These are phyloP conservation scores for Peucedramus taeniatus DNA, from an alignment of 2,113 vertebrate genomes.

Conservation along the genomic window DNA sequence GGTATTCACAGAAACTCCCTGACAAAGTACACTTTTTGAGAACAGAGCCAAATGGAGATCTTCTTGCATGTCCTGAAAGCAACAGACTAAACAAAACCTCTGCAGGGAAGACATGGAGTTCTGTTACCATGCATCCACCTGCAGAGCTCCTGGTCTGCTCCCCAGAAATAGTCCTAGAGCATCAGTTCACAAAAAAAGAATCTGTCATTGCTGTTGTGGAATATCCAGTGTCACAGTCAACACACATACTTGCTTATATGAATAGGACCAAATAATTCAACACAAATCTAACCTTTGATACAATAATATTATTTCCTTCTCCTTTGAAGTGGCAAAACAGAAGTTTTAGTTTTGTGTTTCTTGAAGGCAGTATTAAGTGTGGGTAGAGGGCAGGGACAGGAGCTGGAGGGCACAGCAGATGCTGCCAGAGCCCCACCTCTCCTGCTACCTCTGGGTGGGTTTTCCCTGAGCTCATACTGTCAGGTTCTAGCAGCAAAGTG, in stretches of 20 bases:
- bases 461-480: background rate
- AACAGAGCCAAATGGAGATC: background rate
- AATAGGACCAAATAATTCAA: background rate
- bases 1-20: background rate
- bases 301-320: background rate
- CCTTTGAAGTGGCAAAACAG: background rate
- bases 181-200: background rate
- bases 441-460: no score
- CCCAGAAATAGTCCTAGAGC: background rate
- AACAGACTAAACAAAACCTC: background rate
- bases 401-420: background rate
- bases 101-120: background rate
- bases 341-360: background rate
- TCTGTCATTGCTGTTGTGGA: background rate
- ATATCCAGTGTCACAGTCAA: background rate
- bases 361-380: background rate
- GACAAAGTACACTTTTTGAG: background rate
- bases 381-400: background rate
- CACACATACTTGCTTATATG: rapidly evolving
- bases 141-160: background rate
- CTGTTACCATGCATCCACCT: background rate
- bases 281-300: background rate
- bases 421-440: background rate
- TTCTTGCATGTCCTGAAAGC: background rate
- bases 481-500: background rate